Percentiles rank a stretch among this genome's conserved stretches.
Conservation (phyloP, 37 sponge, comb jelly and placozoan species). For the Aphrocallistes beatrix region DNA sequence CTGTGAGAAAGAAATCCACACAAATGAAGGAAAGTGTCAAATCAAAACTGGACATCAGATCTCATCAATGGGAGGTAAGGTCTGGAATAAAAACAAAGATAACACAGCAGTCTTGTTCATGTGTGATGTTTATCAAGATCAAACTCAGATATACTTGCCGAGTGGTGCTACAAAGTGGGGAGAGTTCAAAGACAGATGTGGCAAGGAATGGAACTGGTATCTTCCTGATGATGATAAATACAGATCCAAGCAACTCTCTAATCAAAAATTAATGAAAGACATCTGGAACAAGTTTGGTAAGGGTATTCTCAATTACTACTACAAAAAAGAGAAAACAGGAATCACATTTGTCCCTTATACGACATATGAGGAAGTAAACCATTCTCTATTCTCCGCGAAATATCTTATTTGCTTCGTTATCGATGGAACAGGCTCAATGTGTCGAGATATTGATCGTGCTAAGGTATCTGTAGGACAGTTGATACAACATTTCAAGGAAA, state of each 20-base stretch:
- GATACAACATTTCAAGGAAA: neutral
- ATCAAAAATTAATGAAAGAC: neutral
- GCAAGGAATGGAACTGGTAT: neutral
- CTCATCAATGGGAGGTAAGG: neutral
- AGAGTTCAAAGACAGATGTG: neutral
- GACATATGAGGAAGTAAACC: neutral
- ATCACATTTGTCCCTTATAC: neutral
- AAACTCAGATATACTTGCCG: neutral
- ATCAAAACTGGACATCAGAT: neutral
- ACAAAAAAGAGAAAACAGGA: too few species aligned
- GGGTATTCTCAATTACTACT: neutral
- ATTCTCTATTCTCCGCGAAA: neutral
- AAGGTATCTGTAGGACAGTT: neutral
- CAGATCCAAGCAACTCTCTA: neutral
- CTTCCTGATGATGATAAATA: neutral
- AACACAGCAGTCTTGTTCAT: neutral
- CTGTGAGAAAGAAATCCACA: too few species aligned
- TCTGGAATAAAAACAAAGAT: neutral
- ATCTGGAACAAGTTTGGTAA: neutral
- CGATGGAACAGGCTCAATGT: neutral
- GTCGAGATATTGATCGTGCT: neutral
- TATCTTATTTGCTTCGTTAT: conserved; percentile 3
- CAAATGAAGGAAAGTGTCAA: neutral
- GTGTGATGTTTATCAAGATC: neutral
- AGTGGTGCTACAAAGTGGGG: neutral